Percentiles rank a stretch among this genome's conserved stretches.
These are phyloP conservation scores for Diarsia brunnea DNA, from an alignment of 2,888 invertebrate species.

Conservation along the genomic window DNA sequence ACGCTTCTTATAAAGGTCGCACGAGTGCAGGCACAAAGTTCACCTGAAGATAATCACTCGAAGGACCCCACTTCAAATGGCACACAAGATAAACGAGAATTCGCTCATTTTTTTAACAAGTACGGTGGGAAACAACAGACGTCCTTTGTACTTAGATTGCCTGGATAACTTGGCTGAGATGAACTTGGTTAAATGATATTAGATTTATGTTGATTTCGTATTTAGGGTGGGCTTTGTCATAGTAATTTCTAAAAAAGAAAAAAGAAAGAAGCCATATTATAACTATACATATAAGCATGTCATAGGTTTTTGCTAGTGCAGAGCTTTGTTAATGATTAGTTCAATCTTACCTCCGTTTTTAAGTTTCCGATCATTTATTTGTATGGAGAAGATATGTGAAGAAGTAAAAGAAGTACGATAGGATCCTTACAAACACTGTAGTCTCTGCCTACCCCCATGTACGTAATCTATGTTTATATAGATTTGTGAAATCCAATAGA, in stretches of 20 bases:
- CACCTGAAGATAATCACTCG: constrained; percentile 84
- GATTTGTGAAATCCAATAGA: not conserved
- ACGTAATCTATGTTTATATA: not conserved
- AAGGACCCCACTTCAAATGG: constrained; percentile 83
- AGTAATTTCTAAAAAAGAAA: not conserved
- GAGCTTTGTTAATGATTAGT: not conserved
- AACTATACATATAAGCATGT: not conserved
- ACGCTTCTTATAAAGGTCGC: constrained; percentile 85
- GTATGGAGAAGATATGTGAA: not conserved
- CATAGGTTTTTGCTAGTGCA: not conserved
- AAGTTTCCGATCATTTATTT: not conserved
- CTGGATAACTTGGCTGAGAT: constrained; percentile 26
- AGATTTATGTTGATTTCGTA: not conserved
- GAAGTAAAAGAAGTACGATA: not conserved
- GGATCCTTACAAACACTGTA: not conserved
- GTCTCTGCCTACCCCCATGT: not conserved
- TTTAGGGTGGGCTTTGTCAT: not conserved
- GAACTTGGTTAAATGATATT: constrained; percentile 12
- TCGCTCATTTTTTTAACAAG: constrained; percentile 76
- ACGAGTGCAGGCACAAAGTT: constrained; percentile 80
- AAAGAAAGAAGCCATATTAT: too few relatives aligned
- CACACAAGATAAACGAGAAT: constrained; percentile 85
- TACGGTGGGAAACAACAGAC: constrained; percentile 68
- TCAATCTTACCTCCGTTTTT: not conserved
- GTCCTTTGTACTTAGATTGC: constrained; percentile 50